Evolutionary conservation across 92 coral and sea anemone species (phyloP).

Genomic region (Umimayanthus chanpuru): DNA sequence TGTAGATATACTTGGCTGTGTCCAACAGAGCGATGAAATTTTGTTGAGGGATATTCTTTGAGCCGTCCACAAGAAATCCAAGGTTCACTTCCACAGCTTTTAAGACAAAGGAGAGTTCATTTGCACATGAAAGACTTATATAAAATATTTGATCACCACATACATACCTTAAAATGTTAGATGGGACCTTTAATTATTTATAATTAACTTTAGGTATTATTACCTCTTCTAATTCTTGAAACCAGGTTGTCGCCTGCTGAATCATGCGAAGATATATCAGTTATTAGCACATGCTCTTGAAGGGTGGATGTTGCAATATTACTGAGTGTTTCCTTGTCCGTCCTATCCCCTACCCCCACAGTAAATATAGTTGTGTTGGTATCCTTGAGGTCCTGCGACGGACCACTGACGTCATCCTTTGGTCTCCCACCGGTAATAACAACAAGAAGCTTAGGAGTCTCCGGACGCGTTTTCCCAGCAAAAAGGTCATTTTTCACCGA

Average conservation of each 20-base stretch:
- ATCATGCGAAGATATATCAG: slow-evolving; percentile 58
- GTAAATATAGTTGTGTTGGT: slow-evolving; percentile 68
- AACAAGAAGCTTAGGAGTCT: slow-evolving; percentile 76
- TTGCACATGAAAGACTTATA: not conserved
- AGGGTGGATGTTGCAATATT: slow-evolving; percentile 60
- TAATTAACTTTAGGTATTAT: not conserved
- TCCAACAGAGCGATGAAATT: slow-evolving; percentile 73
- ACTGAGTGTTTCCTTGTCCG: slow-evolving; percentile 57
- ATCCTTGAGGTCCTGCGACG: slow-evolving; percentile 67
- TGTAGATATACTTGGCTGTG: slow-evolving; percentile 75
- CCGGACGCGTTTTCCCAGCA: slow-evolving; percentile 67
- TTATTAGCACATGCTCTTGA: slow-evolving; percentile 56
- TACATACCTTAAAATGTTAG: too few species aligned
- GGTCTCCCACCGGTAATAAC: slow-evolving; percentile 73
- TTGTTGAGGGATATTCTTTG: slow-evolving; percentile 64
- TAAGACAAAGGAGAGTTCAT: not conserved
- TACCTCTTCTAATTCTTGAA: slow-evolving; percentile 69
- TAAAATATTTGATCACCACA: not conserved
- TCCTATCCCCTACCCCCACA: slow-evolving; percentile 73
- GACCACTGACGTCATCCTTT: slow-evolving; percentile 68
- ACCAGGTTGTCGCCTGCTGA: slow-evolving; percentile 70
- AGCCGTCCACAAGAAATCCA: slow-evolving; percentile 87
- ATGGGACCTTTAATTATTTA: too few species aligned
- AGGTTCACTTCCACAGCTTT: slow-evolving; percentile 85
- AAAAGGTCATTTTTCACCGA: slow-evolving; percentile 62